Evolutionary conservation across 1,140 invertebrate species (phyloP), one percentile per base, ranked within the genome.

Genomic region (Drosophila busckii): DNA sequence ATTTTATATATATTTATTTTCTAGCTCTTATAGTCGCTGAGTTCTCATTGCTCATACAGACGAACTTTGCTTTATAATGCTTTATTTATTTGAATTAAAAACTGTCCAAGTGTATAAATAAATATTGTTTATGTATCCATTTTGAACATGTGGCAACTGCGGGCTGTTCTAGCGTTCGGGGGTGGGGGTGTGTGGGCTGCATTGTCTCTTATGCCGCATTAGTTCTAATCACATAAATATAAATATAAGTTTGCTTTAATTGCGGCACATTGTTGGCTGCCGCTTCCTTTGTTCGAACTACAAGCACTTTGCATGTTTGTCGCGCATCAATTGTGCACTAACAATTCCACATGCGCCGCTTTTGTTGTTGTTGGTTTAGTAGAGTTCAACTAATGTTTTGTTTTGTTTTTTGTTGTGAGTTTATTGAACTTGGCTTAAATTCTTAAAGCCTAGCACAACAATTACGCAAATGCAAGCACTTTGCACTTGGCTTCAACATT

Each of bases 171-270:
- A n/a, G n/a, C 9, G 45, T 15, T 19, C 35, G 35, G 4, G 28
- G 17, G 17, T 16, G 2, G 28, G 3, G 48, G 20, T 40, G 15
- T 8, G 44, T 28, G 54, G 45, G 29, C 20, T 17, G 20, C 54
- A 70, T 76, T 70, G 65, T 78, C 71, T n/a, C 9, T 45, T 54
- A 40, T 55, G 54, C 42, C 48, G 40, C 56, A 67, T 70, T 63
- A 67, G 48, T 78, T 67, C 73, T 78, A 71, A 78, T 80, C 71
- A 73, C 64, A 78, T n/a, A 62, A 66, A 63, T 66, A 44, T 6
- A 63, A 37, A 53, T 68, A 60, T 61, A 54, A 9, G 23, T 50
- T 52, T 76, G 65, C 52, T 76, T 70, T 61, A 64, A 71, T 71
- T 71, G 60, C 48, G 28, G 34, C 50, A 49, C 34, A 56, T 42